Conservation (phyloP, 2,113 vertebrate species). For the Brachionichthys hirsutus region DNA sequence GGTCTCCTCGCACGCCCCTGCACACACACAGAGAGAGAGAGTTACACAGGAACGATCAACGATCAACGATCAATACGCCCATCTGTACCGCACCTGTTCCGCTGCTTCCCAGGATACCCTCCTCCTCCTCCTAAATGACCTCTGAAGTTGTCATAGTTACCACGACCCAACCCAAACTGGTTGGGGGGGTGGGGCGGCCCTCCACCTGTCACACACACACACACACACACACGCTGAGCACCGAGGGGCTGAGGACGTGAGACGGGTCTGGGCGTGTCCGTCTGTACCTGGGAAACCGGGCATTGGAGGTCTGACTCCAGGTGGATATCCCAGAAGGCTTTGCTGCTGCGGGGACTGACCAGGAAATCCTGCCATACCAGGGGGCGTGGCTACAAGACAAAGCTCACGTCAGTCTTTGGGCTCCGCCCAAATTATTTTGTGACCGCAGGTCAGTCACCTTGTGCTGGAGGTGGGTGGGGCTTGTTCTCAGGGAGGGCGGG, state of each 20-base stretch:
- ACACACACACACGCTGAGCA: not conserved
- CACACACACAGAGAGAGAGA: constrained; percentile 3
- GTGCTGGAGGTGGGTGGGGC: constrained; percentile 81
- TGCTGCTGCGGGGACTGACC: constrained; percentile 65
- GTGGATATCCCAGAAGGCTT: constrained; percentile 77
- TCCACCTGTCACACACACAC: constrained; percentile 41
- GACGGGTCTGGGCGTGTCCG: not conserved
- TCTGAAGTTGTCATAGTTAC: constrained; percentile 87
- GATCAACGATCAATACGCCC: not conserved
- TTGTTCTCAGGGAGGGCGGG: constrained; percentile 87
- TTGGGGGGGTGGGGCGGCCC: constrained; percentile 82
- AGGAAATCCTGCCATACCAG: constrained; percentile 70
- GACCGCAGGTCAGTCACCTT: constrained; percentile 64
- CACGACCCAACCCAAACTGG: constrained; percentile 84
- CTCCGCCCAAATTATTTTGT: not conserved
- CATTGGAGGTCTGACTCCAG: constrained; percentile 78
- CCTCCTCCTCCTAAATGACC: constrained; percentile 77
- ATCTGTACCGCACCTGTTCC: constrained; percentile 82
- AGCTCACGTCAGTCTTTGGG: not conserved
- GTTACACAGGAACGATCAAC: not conserved
- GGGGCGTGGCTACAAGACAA: constrained; percentile 52
- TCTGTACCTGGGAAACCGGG: constrained; percentile 53
- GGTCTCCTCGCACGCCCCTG: constrained; percentile 87
- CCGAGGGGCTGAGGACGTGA: too few relatives aligned
- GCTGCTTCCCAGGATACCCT: constrained; percentile 81